Conservation (phyloP, 2,113 vertebrate species). For the Eupsittula cactorum region DNA sequence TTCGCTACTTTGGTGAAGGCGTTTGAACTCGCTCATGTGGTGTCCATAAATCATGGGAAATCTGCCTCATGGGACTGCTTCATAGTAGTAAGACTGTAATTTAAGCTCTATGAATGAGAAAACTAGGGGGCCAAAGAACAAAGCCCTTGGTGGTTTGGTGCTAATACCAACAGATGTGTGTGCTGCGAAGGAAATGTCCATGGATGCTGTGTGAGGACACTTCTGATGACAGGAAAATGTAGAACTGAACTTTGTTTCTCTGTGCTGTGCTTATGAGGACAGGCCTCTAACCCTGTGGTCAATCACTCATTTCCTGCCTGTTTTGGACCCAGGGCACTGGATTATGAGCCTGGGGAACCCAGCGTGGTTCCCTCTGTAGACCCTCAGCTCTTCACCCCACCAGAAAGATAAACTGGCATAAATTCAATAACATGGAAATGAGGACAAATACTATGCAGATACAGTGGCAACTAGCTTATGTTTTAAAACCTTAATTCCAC, state of each 20-base stretch:
- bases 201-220: background rate
- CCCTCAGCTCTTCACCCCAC: background rate
- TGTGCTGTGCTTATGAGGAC: background rate
- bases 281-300: background rate
- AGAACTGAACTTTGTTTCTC: background rate
- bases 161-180: fast-evolving
- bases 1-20: background rate
- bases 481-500: background rate
- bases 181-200: background rate
- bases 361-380: background rate
- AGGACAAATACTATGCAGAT: background rate
- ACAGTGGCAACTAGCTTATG: background rate
- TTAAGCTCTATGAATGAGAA: background rate
- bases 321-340: background rate
- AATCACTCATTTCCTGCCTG: background rate
- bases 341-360: background rate
- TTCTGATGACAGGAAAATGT: background rate
- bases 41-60: background rate
- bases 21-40: background rate
- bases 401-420: background rate
- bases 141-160: background rate
- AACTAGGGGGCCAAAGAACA: background rate
- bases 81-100: background rate
- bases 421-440: background rate
- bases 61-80: background rate